Conservation (phyloP, 2,113 vertebrate species). For the Meles meles region DNA sequence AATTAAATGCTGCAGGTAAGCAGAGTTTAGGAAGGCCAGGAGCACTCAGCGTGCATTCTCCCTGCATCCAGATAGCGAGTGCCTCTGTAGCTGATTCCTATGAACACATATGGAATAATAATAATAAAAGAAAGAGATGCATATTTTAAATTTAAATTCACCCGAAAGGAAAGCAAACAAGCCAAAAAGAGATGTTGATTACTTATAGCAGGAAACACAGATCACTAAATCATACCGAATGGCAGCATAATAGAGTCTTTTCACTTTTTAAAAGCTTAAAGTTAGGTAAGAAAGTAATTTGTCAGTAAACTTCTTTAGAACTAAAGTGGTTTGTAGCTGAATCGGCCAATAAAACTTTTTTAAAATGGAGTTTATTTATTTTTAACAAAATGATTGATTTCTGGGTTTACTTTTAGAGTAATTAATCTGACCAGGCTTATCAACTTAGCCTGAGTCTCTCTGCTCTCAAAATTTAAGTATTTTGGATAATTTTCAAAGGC, state of each 20-base stretch:
- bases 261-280: conserved; percentile 56
- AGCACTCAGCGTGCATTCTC: not conserved
- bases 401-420: conserved; percentile 43
- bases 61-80: not conserved
- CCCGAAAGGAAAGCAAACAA: conserved; percentile 25
- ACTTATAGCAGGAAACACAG: conserved; percentile 26
- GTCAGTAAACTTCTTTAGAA: conserved; percentile 60
- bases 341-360: conserved; percentile 59
- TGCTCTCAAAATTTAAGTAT: conserved; percentile 45
- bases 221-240: conserved; percentile 33
- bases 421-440: conserved; percentile 63
- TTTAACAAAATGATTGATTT: conserved; percentile 67
- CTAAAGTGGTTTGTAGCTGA: conserved; percentile 42
- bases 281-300: conserved; percentile 63
- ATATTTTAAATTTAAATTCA: conserved; percentile 37
- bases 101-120: conserved; percentile 24
- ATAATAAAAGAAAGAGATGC: not conserved
- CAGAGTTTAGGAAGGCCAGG: not conserved
- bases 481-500: conserved; percentile 55
- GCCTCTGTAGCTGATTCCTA: conserved; percentile 8
- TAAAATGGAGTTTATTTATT: conserved; percentile 59
- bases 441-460: conserved; percentile 8
- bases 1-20: not conserved
- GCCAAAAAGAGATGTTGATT: conserved; percentile 34
- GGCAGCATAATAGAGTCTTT: conserved; percentile 22